Conservation (phyloP, 2,888 invertebrate species). For the Prenolepis imparis region DNA sequence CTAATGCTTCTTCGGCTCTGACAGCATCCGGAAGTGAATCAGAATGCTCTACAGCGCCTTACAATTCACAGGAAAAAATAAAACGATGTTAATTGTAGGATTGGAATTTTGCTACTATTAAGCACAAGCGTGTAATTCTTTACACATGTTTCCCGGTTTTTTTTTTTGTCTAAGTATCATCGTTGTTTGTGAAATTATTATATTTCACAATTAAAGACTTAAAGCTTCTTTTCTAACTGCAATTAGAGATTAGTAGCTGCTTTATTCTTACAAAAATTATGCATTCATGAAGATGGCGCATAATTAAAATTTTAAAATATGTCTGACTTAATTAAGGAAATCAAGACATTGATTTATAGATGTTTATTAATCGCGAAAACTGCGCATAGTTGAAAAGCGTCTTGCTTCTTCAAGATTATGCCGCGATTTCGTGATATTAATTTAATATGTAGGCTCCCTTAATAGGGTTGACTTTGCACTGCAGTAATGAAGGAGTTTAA, state of each 20-base stretch:
- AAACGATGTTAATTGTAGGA: slow-evolving; percentile 17
- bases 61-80: slow-evolving; percentile 22
- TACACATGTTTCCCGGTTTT: neutral
- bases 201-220: neutral
- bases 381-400: slow-evolving; percentile 16
- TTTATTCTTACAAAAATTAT: neutral
- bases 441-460: neutral
- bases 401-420: neutral
- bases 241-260: neutral
- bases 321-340: neutral
- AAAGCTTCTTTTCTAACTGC: neutral
- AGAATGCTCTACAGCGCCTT: neutral
- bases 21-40: slow-evolving; percentile 42
- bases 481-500: neutral
- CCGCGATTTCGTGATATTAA: neutral
- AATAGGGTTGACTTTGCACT: slow-evolving; percentile 1
- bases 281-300: neutral
- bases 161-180: neutral
- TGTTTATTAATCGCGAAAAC: slow-evolving; percentile 24
- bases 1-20: slow-evolving; percentile 7
- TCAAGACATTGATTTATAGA: slow-evolving; percentile 30
- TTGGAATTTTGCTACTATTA: slow-evolving; percentile 32
- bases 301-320: slow-evolving; percentile 6
- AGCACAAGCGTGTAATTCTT: slow-evolving; percentile 15
- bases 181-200: slow-evolving; percentile 3